These are phyloP conservation scores for Germaria angustata DNA, from an alignment of 2,888 invertebrate genomes.

Conservation along the genomic window DNA sequence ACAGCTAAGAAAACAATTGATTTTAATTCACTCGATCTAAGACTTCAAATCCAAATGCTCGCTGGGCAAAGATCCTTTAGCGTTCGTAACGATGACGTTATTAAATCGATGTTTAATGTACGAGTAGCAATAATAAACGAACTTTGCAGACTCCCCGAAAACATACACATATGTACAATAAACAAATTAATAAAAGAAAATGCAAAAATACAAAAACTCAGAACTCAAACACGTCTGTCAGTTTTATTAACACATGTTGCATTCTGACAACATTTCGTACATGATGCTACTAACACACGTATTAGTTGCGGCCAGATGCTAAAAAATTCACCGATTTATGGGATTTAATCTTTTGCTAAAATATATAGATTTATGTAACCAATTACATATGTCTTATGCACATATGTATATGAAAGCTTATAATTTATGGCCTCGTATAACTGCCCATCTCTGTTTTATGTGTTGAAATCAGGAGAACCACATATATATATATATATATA, in stretches of 20 bases:
- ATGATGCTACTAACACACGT: neutral
- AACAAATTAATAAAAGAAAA: neutral
- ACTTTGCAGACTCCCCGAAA: conserved; percentile 39
- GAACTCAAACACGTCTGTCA: conserved; percentile 11
- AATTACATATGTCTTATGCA: no score
- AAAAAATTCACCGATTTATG: neutral
- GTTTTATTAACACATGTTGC: conserved; percentile 46
- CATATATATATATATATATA: no score
- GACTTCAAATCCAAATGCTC: no score
- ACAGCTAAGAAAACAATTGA: no score
- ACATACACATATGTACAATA: no score
- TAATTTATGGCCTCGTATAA: no score
- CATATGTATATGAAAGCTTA: no score
- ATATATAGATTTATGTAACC: no score
- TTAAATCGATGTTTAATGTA: conserved; percentile 5
- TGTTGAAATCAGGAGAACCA: no score
- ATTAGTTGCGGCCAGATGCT: neutral
- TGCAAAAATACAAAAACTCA: neutral
- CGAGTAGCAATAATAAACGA: conserved; percentile 40
- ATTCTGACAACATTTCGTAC: conserved; percentile 11
- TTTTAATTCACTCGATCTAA: no score
- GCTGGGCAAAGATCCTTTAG: neutral
- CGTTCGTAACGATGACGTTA: conserved; percentile 16
- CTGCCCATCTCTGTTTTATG: no score
- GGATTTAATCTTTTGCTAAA: no score